Evolutionary conservation across 2,888 invertebrate species (phyloP).

Genomic region (Philopedon plagiatum): DNA sequence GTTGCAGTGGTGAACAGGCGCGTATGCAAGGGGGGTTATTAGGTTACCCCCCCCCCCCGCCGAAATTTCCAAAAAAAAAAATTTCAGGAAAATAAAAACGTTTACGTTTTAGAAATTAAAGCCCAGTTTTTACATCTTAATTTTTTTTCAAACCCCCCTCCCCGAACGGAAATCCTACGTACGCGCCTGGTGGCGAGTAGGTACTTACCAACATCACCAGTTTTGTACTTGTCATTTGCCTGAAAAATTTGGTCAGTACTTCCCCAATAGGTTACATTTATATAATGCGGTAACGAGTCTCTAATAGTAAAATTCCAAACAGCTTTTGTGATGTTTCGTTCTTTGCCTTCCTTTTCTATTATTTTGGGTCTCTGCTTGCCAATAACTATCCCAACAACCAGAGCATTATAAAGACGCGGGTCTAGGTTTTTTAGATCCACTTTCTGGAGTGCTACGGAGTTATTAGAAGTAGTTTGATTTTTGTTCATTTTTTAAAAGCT

Average conservation of each 20-base stretch:
- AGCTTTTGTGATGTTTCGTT: conserved; percentile 73
- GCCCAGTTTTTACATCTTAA: too few relatives aligned
- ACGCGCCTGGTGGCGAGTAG: too few relatives aligned
- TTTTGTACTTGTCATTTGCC: conserved; percentile 75
- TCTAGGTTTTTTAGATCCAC: conserved; percentile 61
- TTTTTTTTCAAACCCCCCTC: too few relatives aligned
- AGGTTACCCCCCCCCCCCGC: too few relatives aligned
- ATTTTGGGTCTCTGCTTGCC: conserved; percentile 75
- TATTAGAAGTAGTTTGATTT: conserved; percentile 9
- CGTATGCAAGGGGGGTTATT: too few relatives aligned
- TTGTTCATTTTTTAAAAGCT: conserved; percentile 32
- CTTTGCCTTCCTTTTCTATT: conserved; percentile 67
- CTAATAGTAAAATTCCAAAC: conserved; percentile 84
- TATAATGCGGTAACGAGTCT: conserved; percentile 80
- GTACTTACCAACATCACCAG: conserved; percentile 78
- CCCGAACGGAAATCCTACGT: too few relatives aligned
- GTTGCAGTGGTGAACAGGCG: too few relatives aligned
- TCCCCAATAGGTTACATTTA: conserved; percentile 86
- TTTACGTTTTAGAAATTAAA: too few relatives aligned
- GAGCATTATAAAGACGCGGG: conserved; percentile 60
- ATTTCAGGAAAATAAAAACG: too few relatives aligned
- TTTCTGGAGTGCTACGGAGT: conserved; percentile 58
- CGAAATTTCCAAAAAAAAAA: too few relatives aligned
- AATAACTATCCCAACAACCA: conserved; percentile 75
- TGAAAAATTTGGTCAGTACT: conserved; percentile 74